Evolutionary conservation across 2,797 vertebrate species (phyloP), one percentile per base, ranked within the genome.

Genomic region (Trachurus trachurus): DNA sequence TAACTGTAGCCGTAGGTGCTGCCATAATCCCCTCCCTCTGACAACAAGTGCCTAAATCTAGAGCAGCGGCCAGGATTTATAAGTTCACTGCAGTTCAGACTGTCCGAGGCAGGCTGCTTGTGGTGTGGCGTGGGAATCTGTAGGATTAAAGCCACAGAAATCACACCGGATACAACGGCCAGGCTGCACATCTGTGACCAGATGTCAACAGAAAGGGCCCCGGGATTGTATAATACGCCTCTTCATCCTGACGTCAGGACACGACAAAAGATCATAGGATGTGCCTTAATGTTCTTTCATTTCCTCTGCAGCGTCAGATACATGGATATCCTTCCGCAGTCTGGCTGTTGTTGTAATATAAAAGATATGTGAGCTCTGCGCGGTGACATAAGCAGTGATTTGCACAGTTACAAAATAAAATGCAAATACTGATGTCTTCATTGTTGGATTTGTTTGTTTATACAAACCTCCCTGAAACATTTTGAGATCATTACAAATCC

Each of bases 41-140:
- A 82, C 86, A 87, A 78, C 78, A 29, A 85, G 76, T 57, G 81
- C 78, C 85, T 89, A 91, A 93, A 93, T 93, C 78, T 75, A 80
- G 82, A 90, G 84, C 81, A 76, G 73, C 44, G 53, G 78, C 82
- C 66, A 0, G 70, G 88, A 86, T 19, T 95, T 94, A 91, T 37
- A 81, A 90, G 87, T 92, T 94, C 91, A 94, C n/a, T 31, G 65
- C 68, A 78, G 92, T 89, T 92, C 90, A 93, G 76, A 40, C n/a
- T 59, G 74, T 57, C 77, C 68, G 44, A 78, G 85, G 74, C 84
- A 66, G 85, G 56, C 71, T 0, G 60, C 65, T 82, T 10, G 60
- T 42, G 19, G 63, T 13, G 53, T 49, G 71, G 74, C 40, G n/a
- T 40, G 87, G 71, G 72, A 84, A 88, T 78, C 81, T 60, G 53